Evolutionary conservation across 2,113 vertebrate species (phyloP).

Genomic region (Myocastor coypus): DNA sequence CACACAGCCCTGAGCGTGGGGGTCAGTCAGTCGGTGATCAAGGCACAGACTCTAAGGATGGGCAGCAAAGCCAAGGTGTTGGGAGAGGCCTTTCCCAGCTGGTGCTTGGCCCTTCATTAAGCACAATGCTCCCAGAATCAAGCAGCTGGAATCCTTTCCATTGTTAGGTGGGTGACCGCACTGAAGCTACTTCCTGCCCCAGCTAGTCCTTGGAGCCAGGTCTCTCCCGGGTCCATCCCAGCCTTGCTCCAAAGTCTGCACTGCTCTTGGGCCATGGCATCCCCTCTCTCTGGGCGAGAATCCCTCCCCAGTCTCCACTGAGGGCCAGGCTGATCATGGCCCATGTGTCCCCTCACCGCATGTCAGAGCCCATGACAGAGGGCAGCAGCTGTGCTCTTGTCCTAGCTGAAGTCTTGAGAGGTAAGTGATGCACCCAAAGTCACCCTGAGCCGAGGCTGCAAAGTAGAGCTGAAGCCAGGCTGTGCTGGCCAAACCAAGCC

Average conservation of each 20-base stretch:
- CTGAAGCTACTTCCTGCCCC: neutral
- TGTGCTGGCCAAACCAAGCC: neutral
- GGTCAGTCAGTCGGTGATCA: no score
- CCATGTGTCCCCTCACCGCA: neutral
- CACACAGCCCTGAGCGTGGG: neutral
- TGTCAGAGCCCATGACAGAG: neutral
- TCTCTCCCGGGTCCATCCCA: neutral
- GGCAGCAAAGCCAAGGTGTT: neutral
- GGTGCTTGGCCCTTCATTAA: neutral
- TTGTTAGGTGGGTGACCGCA: no score
- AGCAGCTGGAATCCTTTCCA: neutral
- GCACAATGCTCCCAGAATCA: fast-evolving
- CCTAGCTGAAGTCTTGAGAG: neutral
- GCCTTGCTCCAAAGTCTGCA: neutral
- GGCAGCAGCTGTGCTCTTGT: neutral
- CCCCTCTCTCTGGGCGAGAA: neutral
- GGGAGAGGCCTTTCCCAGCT: neutral
- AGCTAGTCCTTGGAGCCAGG: neutral
- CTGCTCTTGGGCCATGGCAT: fast-evolving
- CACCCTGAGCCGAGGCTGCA: no score
- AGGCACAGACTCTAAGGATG: neutral
- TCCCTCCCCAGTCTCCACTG: neutral
- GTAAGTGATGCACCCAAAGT: neutral
- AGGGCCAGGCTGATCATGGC: no score
- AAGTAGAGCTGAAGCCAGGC: neutral